Percentiles rank a stretch among this genome's conserved stretches.
phyloP scores from a whole-genome alignment of 2,888 invertebrate genomes.

The Harmothoe impar region DNA sequence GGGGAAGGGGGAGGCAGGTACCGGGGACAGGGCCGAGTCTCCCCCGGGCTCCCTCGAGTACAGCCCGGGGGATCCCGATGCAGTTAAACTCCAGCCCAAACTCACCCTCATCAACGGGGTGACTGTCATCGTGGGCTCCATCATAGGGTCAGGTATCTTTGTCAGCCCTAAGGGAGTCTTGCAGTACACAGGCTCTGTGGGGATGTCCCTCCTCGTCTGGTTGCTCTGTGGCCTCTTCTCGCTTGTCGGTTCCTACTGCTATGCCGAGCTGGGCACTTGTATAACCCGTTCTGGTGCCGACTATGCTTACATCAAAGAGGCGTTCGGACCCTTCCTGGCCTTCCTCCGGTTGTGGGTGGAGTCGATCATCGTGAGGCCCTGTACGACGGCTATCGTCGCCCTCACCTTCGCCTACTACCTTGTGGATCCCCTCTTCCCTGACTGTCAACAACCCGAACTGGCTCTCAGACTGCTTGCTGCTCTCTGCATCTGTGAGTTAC shows the following conservation, averaged over 20 bases:
- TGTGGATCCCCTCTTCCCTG: constrained; percentile 96
- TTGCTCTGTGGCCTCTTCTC: constrained; percentile 93
- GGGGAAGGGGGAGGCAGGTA: no score
- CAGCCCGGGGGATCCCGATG: constrained; percentile 24
- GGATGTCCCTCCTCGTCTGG: constrained; percentile 96
- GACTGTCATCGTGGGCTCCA: constrained; percentile 97
- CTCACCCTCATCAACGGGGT: constrained; percentile 96
- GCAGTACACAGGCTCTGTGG: constrained; percentile 95
- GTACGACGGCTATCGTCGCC: constrained; percentile 94
- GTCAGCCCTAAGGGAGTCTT: constrained; percentile 97
- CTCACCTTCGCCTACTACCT: constrained; percentile 98
- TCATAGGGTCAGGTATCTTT: constrained; percentile 98
- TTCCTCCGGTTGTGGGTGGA: constrained; percentile 99
- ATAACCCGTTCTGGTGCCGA: constrained; percentile 82
- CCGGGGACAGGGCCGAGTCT: background rate
- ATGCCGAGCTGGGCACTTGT: constrained; percentile 98
- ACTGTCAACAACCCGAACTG: constrained; percentile 94
- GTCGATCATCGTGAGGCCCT: constrained; percentile 98
- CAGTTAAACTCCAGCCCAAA: constrained; percentile 95
- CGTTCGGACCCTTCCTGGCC: constrained; percentile 98
- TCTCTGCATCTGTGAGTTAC: constrained; percentile 97
- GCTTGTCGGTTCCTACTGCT: constrained; percentile 98
- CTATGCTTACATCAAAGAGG: constrained; percentile 97
- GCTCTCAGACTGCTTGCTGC: constrained; percentile 94
- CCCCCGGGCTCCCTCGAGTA: background rate